Conservation (phyloP, 2,888 invertebrate genomes). For the Zygaena filipendulae region DNA sequence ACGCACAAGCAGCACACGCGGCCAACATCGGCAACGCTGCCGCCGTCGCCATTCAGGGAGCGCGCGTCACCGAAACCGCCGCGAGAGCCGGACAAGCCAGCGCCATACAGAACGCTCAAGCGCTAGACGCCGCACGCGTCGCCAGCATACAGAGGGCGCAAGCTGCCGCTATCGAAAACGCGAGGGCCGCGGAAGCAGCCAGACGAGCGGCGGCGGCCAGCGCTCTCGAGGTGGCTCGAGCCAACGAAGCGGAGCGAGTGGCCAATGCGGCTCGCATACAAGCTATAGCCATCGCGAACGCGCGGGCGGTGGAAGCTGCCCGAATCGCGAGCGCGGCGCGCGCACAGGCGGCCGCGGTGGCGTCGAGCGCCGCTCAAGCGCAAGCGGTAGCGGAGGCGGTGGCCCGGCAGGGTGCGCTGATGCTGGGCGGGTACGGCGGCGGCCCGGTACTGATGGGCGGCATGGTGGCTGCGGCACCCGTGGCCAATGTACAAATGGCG, state of each 20-base stretch:
- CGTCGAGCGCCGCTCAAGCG: constrained; percentile 41
- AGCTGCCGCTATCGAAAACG: constrained; percentile 55
- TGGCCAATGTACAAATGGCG: neutral
- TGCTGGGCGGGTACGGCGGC: constrained; percentile 33
- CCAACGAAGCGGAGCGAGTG: constrained; percentile 39
- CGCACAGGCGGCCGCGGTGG: constrained; percentile 40
- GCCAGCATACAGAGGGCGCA: constrained; percentile 55
- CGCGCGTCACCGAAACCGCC: constrained; percentile 48
- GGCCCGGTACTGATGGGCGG: constrained; percentile 19
- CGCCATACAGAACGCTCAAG: constrained; percentile 54
- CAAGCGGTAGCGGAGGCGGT: constrained; percentile 45
- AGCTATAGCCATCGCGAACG: constrained; percentile 51
- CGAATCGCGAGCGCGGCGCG: constrained; percentile 49
- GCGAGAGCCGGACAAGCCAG: constrained; percentile 48
- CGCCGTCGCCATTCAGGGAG: constrained; percentile 54
- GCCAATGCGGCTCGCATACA: constrained; percentile 55
- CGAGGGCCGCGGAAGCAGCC: constrained; percentile 50
- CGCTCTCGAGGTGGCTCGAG: constrained; percentile 36
- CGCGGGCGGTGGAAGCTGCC: constrained; percentile 51
- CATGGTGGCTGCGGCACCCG: constrained; percentile 17
- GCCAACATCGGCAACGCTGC: constrained; percentile 53
- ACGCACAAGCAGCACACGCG: constrained; percentile 54
- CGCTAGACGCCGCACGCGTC: constrained; percentile 47
- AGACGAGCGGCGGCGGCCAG: constrained; percentile 42
- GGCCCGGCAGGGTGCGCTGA: constrained; percentile 39